A percentile compares a stretch with the other conserved stretches of the same genome.
Conservation (phyloP, 2,797 vertebrate species). For the Natrix natrix region DNA sequence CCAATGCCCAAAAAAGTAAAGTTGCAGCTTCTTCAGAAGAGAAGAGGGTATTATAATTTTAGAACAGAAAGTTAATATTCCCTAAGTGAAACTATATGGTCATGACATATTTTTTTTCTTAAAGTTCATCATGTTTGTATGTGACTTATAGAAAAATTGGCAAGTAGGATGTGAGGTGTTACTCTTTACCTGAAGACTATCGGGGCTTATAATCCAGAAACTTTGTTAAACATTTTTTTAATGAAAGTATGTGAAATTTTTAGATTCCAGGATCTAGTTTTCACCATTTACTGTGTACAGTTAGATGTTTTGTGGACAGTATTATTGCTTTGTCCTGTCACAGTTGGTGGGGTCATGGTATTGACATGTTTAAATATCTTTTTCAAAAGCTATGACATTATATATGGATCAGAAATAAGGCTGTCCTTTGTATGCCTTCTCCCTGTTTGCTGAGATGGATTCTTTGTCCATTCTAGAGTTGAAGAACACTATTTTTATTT, state of each 20-base stretch:
- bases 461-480: neutral
- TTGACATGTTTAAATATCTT: neutral
- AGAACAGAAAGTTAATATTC: neutral
- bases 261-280: neutral
- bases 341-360: neutral
- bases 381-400: neutral
- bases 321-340: neutral
- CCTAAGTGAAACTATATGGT: neutral
- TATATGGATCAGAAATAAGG: neutral
- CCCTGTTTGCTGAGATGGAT: neutral
- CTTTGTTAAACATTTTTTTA: neutral
- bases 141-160: neutral
- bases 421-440: neutral
- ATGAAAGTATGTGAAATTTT: neutral
- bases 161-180: neutral
- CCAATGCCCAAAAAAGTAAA: neutral
- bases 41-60: neutral
- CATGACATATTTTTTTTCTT: neutral
- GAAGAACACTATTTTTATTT: neutral
- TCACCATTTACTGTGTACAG: neutral
- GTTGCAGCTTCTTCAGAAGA: neutral
- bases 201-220: neutral
- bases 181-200: neutral
- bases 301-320: neutral
- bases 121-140: neutral